phyloP scores from a whole-genome alignment of 92 coral and sea anemone species.

The Porites evermanni region DNA sequence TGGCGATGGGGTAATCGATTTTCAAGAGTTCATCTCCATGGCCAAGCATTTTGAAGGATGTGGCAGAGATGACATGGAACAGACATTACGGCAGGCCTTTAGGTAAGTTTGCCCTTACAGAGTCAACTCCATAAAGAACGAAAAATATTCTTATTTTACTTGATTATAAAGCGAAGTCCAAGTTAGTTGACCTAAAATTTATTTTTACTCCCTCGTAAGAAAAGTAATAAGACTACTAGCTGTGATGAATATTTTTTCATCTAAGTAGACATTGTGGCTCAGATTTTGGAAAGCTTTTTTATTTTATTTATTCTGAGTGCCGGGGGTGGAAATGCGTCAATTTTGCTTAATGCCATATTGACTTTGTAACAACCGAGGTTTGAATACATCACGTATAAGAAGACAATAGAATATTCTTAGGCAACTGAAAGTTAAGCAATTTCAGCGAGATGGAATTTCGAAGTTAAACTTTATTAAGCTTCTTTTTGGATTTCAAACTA shows the following conservation, averaged over 20 bases:
- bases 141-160: neutral
- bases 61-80: conserved; percentile 72
- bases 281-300: neutral
- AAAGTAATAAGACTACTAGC: neutral
- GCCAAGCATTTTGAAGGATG: conserved; percentile 80
- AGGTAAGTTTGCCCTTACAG: conserved; percentile 56
- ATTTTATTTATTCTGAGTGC: neutral
- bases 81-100: conserved; percentile 83
- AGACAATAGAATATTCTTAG: neutral
- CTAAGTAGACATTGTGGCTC: neutral
- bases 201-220: too few species aligned
- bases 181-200: neutral
- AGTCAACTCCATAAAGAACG: neutral
- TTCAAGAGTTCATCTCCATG: conserved; percentile 86
- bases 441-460: neutral
- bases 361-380: conserved; percentile 9
- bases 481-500: neutral
- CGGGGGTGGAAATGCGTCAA: neutral
- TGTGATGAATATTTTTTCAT: neutral
- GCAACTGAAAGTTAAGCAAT: too few species aligned
- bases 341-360: conserved; percentile 8
- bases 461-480: neutral
- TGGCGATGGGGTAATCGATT: conserved; percentile 86
- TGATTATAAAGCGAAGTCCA: too few species aligned
- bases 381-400: neutral